Evolutionary conservation across 2,888 invertebrate species (phyloP), one percentile per base, ranked within the genome.

Genomic region (Bombylius major): DNA sequence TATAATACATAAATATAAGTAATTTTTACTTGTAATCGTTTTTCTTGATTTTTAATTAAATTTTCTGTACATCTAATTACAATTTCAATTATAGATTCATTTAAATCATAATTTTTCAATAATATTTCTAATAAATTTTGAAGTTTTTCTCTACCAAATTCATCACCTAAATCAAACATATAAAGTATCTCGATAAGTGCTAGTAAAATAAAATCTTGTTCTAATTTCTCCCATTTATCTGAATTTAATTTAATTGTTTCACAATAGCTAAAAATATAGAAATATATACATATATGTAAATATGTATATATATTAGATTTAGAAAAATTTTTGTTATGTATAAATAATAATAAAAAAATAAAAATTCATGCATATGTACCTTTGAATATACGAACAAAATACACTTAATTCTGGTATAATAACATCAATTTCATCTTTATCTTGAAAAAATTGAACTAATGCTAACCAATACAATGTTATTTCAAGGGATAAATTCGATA

Each of bases 311-410:
- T 23, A 23, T 23, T 23, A 23, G 23, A 1, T 23, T 23, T 23
- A 23, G 23, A 23, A 23, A 23, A 23, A 2, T 23, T 2, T 23
- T 23, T 23, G 23, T 23, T 23, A 23, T 23, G 2, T 3, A n/a
- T n/a, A n/a, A n/a, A n/a, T n/a, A n/a, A n/a, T n/a, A 23, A 23
- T 23, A 23, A 23, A 23, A 23, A 3, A 23, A 2, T 23, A 23
- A 23, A 23, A 23, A 23, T 23, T 23, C 23, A 1, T 23, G 23
- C 3, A 23, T 31, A 78, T 79, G 75, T 73, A 91, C 80, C 79
- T 78, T 63, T 81, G 77, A 12, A 91, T 80, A 68, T 89, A 91
- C 34, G 78, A 76, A 61, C 85, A 86, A 62, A 89, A 85, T 32
- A 79, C 78, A 1, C 86, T 80, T 54, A 89, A 70, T 65, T 89